These are phyloP conservation scores for Lamellibrachia satsuma DNA, from an alignment of 2,888 invertebrate species.

Conservation along the genomic window DNA sequence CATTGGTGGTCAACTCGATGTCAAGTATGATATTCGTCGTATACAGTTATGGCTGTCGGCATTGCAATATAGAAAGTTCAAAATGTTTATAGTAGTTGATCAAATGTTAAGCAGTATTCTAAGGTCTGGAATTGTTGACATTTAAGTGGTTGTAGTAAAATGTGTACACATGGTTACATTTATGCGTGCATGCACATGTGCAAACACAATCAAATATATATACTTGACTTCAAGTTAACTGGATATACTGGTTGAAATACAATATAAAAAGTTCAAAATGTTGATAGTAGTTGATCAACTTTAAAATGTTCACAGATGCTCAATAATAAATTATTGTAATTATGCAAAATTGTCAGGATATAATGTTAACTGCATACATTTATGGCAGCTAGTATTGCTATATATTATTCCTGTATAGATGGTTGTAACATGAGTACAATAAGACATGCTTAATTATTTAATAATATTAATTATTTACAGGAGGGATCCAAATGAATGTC, in stretches of 20 bases:
- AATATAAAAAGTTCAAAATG: too few species aligned
- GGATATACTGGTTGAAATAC: too few species aligned
- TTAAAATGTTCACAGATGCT: neutral
- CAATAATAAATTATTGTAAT: neutral
- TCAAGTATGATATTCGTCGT: too few species aligned
- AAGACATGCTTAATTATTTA: neutral
- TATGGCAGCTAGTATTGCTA: neutral
- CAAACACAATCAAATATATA: neutral
- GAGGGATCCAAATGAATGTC: neutral
- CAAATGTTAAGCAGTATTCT: neutral
- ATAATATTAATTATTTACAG: neutral
- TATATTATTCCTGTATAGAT: neutral
- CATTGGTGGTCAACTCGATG: too few species aligned
- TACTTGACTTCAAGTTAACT: too few species aligned
- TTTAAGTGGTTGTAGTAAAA: too few species aligned
- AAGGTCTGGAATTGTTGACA: too few species aligned
- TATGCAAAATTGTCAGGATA: neutral
- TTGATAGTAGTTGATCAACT: too few species aligned
- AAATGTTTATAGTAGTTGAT: too few species aligned
- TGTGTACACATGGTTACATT: constrained; percentile 7
- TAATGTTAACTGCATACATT: neutral
- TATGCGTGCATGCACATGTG: neutral
- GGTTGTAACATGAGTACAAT: neutral
- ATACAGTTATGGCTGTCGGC: too few species aligned
- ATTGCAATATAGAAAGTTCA: too few species aligned